Evolutionary conservation across 2,888 invertebrate species (phyloP), one percentile per base, ranked within the genome.

Genomic region (Spialia ferax): DNA sequence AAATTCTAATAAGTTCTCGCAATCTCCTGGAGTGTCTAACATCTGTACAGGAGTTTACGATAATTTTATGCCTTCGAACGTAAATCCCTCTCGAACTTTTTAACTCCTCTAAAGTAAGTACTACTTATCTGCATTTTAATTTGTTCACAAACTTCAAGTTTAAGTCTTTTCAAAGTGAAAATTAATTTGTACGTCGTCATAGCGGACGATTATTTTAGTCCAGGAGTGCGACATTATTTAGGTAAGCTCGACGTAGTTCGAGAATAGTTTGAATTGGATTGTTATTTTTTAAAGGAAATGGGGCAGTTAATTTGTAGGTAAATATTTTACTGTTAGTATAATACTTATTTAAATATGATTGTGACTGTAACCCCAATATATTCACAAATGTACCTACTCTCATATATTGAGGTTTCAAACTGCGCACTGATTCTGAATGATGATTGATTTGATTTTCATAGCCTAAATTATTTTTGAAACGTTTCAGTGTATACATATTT

Each of bases 101-200:
- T 42, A 42, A 15, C 15, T 42, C 42, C 42, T 42, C 13, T 38
- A 4, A 11, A 38, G 29, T 32, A 32, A 6, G 42, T 42, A 42
- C 15, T n/a, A n/a, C 38, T 38, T 42, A 42, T 15, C 42, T 42
- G 15, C 42, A 42, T 42, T 42, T 42, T n/a, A 42, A 42, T 42
- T 42, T 15, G 42, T 42, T 42, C 42, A 15, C 42, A 15, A 42
- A 42, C 15, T 42, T 42, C 5, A 42, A 42, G 42, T n/a, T 42
- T 5, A n/a, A 42, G 42, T 42, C 42, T 6, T 42, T 42, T 42
- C 15, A 7, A 42, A 42, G 42, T 42, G 42, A 42, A 15, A 42
- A 42, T 42, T 42, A 42, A 42, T 42, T 42, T 42, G 42, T 42
- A 42, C 42, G 42, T 42, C 42, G 42, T 42, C 42, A 42, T 7